Conservation (phyloP, 2,888 invertebrate genomes). For the Danaus chrysippus region DNA sequence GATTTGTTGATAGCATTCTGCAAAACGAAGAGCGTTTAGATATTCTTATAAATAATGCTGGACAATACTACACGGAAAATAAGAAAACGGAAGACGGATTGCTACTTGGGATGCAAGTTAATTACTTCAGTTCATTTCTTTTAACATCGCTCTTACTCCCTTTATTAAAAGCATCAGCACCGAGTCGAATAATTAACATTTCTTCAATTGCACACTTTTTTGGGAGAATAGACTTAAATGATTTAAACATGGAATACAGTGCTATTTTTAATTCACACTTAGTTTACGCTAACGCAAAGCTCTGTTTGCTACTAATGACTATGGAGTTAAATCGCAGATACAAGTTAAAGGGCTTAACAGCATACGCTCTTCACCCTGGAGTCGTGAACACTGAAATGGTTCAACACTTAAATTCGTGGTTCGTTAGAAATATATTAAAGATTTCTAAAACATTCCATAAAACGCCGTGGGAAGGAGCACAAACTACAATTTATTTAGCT, state of each 20-base stretch:
- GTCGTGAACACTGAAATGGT: slow-evolving; percentile 83
- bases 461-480: slow-evolving; percentile 57
- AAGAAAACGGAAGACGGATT: slow-evolving; percentile 79
- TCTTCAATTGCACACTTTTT: slow-evolving; percentile 44
- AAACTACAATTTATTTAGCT: slow-evolving; percentile 77
- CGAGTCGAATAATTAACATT: slow-evolving; percentile 49
- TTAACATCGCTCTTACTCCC: slow-evolving; percentile 80
- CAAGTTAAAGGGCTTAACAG: slow-evolving; percentile 84
- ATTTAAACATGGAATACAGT: slow-evolving; percentile 33
- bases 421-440: slow-evolving; percentile 57
- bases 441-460: slow-evolving; percentile 41
- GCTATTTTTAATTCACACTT: neutral
- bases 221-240: slow-evolving; percentile 37
- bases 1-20: slow-evolving; percentile 78
- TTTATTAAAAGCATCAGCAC: slow-evolving; percentile 42
- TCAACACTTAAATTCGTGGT: slow-evolving; percentile 56
- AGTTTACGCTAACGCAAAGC: slow-evolving; percentile 61
- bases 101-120: slow-evolving; percentile 77
- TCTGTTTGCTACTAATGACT: slow-evolving; percentile 76
- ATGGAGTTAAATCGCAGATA: slow-evolving; percentile 83
- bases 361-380: slow-evolving; percentile 90
- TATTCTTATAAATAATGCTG: slow-evolving; percentile 81
- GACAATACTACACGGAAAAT: slow-evolving; percentile 52
- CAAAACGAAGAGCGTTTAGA: slow-evolving; percentile 67
- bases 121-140: slow-evolving; percentile 82